Conservation (phyloP, 2,797 vertebrate genomes). For the Cichlasoma orientale region DNA sequence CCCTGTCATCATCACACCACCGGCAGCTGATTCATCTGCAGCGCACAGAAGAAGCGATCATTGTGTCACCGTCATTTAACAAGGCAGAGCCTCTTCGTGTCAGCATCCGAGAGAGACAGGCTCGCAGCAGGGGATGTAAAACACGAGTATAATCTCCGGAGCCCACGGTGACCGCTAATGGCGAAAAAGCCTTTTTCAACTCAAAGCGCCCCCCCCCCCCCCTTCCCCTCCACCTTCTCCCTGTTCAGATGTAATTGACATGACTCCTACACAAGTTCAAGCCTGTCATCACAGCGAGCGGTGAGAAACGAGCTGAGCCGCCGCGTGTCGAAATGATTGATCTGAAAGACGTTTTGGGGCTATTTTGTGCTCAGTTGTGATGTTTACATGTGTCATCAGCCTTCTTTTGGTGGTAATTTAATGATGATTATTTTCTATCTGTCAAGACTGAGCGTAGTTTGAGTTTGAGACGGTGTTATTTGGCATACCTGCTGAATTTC, state of each 20-base stretch:
- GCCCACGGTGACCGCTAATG: slow-evolving; percentile 62
- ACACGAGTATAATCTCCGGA: slow-evolving; percentile 53
- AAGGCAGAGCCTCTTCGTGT: slow-evolving; percentile 25
- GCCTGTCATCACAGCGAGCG: slow-evolving; percentile 59
- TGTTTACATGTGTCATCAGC: slow-evolving; percentile 35
- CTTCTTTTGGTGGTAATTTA: slow-evolving; percentile 12
- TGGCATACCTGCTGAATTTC: neutral
- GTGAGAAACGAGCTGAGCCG: slow-evolving; percentile 50
- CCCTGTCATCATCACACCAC: neutral
- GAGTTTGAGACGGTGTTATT: neutral
- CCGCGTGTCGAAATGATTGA: slow-evolving; percentile 38
- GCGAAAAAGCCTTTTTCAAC: slow-evolving; percentile 60
- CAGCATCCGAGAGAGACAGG: slow-evolving; percentile 26
- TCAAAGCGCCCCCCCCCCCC: neutral
- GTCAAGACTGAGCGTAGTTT: neutral
- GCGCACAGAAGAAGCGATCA: slow-evolving; percentile 7
- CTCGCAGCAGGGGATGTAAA: slow-evolving; percentile 41
- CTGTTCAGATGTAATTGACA: slow-evolving; percentile 64
- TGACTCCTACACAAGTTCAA: slow-evolving; percentile 67
- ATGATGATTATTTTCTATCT: slow-evolving; percentile 38
- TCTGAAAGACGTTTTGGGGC: slow-evolving; percentile 43
- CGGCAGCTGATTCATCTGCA: slow-evolving; percentile 13
- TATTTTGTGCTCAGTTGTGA: slow-evolving; percentile 38
- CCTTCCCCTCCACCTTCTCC: neutral
- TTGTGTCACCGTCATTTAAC: slow-evolving; percentile 48